A percentile compares a stretch with the other conserved stretches of the same genome.
These are phyloP conservation scores for Trachelus troglodyta DNA, from an alignment of 2,888 invertebrate genomes.

Conservation along the genomic window DNA sequence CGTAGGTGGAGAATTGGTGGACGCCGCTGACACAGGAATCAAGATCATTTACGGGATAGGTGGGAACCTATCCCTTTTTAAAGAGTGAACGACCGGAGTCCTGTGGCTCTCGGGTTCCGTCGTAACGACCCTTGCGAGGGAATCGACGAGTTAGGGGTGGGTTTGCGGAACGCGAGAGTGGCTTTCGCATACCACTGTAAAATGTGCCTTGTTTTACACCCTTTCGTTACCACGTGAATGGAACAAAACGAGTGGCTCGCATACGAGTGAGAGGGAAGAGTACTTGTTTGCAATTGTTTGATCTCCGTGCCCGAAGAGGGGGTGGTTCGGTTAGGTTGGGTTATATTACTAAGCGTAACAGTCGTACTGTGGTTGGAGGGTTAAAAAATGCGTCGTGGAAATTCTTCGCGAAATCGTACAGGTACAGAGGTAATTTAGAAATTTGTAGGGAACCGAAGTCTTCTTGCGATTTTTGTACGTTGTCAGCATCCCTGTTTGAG, in stretches of 20 bases:
- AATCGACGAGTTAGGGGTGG: neutral
- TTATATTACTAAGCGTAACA: neutral
- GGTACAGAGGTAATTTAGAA: neutral
- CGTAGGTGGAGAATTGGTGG: neutral
- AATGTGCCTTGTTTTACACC: slow-evolving; percentile 37
- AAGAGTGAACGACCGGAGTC: slow-evolving; percentile 24
- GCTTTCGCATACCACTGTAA: slow-evolving; percentile 17
- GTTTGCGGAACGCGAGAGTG: neutral
- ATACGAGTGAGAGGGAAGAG: neutral
- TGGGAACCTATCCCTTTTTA: slow-evolving; percentile 30
- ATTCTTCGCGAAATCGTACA: neutral
- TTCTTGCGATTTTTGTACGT: neutral
- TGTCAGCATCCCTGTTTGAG: neutral
- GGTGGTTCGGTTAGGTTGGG: slow-evolving; percentile 1
- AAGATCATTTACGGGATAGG: slow-evolving; percentile 27
- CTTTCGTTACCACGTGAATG: slow-evolving; percentile 19
- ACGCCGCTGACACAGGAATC: slow-evolving; percentile 32
- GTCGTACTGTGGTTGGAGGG: neutral
- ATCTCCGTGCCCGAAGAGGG: slow-evolving; percentile 7
- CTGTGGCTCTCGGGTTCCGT: neutral
- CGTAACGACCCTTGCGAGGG: neutral
- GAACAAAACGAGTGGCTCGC: slow-evolving; percentile 19
- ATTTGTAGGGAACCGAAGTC: neutral
- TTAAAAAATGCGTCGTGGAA: neutral
- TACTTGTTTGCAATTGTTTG: slow-evolving; percentile 8